Conservation (phyloP, 1,140 invertebrate species). For the Zaprionus nigranus region DNA sequence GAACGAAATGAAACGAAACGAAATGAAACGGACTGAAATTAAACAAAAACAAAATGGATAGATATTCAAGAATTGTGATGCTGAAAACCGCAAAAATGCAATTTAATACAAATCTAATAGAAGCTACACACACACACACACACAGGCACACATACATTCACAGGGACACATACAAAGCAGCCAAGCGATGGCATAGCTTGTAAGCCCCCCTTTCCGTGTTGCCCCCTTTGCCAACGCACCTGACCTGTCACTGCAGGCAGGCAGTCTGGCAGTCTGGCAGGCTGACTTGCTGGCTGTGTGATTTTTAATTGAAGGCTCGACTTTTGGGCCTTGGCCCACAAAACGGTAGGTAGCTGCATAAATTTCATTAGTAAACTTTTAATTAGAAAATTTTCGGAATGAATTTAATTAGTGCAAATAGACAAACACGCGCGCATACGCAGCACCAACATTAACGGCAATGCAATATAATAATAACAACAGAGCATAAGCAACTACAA, state of each 20-base stretch:
- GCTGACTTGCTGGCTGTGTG: slow-evolving; percentile 19
- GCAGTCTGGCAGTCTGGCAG: not conserved
- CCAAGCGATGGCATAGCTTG: too few relatives aligned
- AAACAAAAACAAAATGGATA: slow-evolving; percentile 21
- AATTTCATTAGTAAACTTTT: slow-evolving; percentile 76
- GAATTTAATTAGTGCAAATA: slow-evolving; percentile 72
- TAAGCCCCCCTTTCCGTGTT: slow-evolving; percentile 4
- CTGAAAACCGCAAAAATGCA: slow-evolving; percentile 71
- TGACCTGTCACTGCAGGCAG: slow-evolving; percentile 13
- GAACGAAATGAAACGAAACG: not conserved
- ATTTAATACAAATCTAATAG: slow-evolving; percentile 72
- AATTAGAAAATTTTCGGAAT: slow-evolving; percentile 73
- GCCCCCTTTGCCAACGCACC: not conserved
- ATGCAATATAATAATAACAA: slow-evolving; percentile 9
- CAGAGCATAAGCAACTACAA: not conserved
- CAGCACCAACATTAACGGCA: slow-evolving; percentile 9
- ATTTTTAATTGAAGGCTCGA: slow-evolving; percentile 75
- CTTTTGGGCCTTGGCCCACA: slow-evolving; percentile 63
- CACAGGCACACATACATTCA: not conserved
- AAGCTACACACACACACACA: slow-evolving; percentile 8
- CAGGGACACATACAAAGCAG: too few relatives aligned
- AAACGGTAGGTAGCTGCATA: slow-evolving; percentile 67
- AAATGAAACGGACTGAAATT: slow-evolving; percentile 5
- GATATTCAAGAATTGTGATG: slow-evolving; percentile 41
- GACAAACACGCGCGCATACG: slow-evolving; percentile 31